Evolutionary conservation across 2,113 vertebrate species (phyloP), one percentile per base, ranked within the genome.

Genomic region (Saimiri boliviensis): DNA sequence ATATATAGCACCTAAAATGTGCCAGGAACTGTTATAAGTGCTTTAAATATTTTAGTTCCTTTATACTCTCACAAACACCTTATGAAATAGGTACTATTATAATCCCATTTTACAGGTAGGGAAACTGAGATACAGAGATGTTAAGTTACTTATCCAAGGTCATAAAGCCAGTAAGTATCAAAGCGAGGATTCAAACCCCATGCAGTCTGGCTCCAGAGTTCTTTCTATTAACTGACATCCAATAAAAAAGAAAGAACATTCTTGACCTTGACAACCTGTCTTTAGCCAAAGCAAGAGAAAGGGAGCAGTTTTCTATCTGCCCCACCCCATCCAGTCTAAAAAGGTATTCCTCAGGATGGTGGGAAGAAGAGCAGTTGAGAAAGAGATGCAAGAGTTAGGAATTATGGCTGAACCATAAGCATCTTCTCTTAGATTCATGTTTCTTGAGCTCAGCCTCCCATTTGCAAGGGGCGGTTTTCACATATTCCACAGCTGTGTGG

Each of bases 1-100:
- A n/a, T n/a, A 42, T 30, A 35, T 49, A 14, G 32, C 9, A 45
- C 32, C 58, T 45, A 58, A 7, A 13, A 73, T 25, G 23, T 45
- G 25, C 42, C 60, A 52, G 27, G 20, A n/a, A 91, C 19, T 47
- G 6, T 60, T 30, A 30, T 25, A 68, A 89, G n/a, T 11, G 20
- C n/a, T 77, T 77, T 97, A 76, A 25, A 82, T 73, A 56, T 19
- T 92, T 58, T 86, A 60, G 85, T 58, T 86, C 40, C 35, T 91
- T 52, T 92, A 76, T 63, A 70, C 82, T 45, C 47, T 74, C 70
- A 37, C 11, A 68, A n/a, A 81, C 76, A 14, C 14, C 40, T 73
- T 82, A n/a, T 11, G 23, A 89, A 82, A 79, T 35, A 32, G 25
- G 60, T 56, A 56, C 35, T 14, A 32, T 32, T 83, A 35, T 63